Percentiles rank a stretch among this genome's conserved stretches.
phyloP scores from a whole-genome alignment of 35 echinoderm and acorn worm genomes.

The Eucidaris tribuloides region DNA sequence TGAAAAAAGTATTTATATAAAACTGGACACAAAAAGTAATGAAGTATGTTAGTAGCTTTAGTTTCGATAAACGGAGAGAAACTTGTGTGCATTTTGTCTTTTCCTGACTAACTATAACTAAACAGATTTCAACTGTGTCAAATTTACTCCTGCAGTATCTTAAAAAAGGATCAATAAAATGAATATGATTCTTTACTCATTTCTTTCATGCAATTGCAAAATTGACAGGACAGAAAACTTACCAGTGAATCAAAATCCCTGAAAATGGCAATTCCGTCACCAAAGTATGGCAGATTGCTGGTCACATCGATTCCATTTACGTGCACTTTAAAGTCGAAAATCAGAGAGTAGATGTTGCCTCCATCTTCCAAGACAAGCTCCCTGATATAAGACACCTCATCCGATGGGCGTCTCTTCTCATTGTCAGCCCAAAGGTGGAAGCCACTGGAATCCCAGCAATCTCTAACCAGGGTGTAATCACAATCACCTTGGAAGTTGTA shows the following conservation, averaged over 20 bases:
- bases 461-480: conserved; percentile 73
- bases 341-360: conserved; percentile 42
- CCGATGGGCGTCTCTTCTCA: conserved; percentile 57
- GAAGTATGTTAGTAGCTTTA: too few species aligned
- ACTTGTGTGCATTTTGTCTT: too few species aligned
- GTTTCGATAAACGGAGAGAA: too few species aligned
- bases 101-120: too few species aligned
- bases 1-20: too few species aligned
- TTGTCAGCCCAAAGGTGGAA: conserved; percentile 75
- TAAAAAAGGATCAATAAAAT: too few species aligned
- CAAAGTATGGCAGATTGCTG: conserved; percentile 3
- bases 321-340: conserved; percentile 38
- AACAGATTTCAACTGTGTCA: too few species aligned
- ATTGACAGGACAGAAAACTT: too few species aligned
- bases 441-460: conserved; percentile 27
- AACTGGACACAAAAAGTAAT: too few species aligned
- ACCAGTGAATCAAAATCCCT: conserved; percentile 11
- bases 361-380: conserved; percentile 41
- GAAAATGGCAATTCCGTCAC: conserved; percentile 1
- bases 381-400: conserved; percentile 39
- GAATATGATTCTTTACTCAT: too few species aligned
- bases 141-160: too few species aligned
- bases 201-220: too few species aligned
- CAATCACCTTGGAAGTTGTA: conserved; percentile 88
- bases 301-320: conserved; percentile 37